Evolutionary conservation across 2,888 invertebrate species (phyloP), one percentile per base, ranked within the genome.

Genomic region (Didymodactylos carnosus): DNA sequence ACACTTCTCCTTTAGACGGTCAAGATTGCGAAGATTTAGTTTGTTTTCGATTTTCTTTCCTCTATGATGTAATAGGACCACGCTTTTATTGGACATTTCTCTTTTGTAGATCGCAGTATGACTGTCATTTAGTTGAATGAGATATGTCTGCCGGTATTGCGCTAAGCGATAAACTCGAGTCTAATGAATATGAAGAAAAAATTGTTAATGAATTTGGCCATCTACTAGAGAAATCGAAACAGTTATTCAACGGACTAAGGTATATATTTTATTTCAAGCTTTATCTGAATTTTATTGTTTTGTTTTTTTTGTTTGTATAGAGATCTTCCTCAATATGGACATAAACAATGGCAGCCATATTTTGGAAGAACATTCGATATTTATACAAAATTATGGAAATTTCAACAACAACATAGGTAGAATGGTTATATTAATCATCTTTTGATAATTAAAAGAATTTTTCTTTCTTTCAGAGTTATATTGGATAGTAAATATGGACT

Each of bases 291-390:
- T n/a, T n/a, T n/a, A n/a, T n/a, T n/a, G n/a, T n/a, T n/a, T n/a
- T n/a, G n/a, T n/a, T n/a, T n/a, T n/a, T n/a, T n/a, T n/a, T n/a
- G n/a, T n/a, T n/a, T n/a, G n/a, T n/a, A n/a, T 85, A 93, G 94
- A 81, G 94, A 94, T 85, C 87, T 95, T 79, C 94, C 95, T 49
- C 93, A 93, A 83, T 94, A 94, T 85, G 94, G 94, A 23, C 92
- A 94, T 85, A 92, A 92, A 82, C 93, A 94, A 84, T 95, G 94
- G 94, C 94, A 94, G 85, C 90, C 91, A 19, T 94, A 95, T 84
- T 95, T 95, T 84, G 93, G 93, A 29, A 87, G 93, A 79, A 94
- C 94, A 39, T 95, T 95, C 85, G 95, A 95, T 86, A 91, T 94
- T 75, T 95, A 94, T 85, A 94, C 94, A 41, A 92, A 92, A 84